phyloP scores from a whole-genome alignment of 2,888 invertebrate species.

The Serripes groenlandicus region DNA sequence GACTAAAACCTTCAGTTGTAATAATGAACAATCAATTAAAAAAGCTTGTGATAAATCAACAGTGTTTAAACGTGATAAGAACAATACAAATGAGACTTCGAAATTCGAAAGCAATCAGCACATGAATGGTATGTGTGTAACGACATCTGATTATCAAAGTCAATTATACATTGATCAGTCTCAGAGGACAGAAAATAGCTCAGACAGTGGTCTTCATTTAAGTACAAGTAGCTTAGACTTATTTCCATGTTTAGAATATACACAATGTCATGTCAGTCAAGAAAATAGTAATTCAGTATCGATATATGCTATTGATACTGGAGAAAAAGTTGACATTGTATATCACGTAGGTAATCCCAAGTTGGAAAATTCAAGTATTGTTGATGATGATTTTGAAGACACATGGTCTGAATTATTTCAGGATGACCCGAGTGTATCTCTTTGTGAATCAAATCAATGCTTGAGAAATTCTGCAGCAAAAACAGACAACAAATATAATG shows the following conservation, averaged over 20 bases:
- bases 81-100: too few species aligned
- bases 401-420: background rate
- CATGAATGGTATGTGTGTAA: too few species aligned
- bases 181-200: background rate
- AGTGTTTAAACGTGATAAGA: too few species aligned
- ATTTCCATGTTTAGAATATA: background rate
- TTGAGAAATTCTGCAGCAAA: too few species aligned
- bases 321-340: slow-evolving; percentile 1
- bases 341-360: background rate
- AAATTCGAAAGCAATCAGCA: too few species aligned
- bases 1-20: too few species aligned
- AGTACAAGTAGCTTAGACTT: slow-evolving; percentile 9
- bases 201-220: slow-evolving; percentile 7
- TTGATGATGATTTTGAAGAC: slow-evolving; percentile 4
- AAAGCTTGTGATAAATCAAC: too few species aligned
- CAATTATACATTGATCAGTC: too few species aligned
- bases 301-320: background rate
- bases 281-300: background rate
- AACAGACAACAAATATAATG: background rate
- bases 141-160: too few species aligned
- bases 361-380: background rate
- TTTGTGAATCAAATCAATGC: background rate
- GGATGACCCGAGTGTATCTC: background rate
- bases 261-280: background rate
- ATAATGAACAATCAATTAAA: too few species aligned